Percentiles rank a stretch among this genome's conserved stretches.
Conservation (phyloP, 2,888 invertebrate species). For the Nycteola revayana region DNA sequence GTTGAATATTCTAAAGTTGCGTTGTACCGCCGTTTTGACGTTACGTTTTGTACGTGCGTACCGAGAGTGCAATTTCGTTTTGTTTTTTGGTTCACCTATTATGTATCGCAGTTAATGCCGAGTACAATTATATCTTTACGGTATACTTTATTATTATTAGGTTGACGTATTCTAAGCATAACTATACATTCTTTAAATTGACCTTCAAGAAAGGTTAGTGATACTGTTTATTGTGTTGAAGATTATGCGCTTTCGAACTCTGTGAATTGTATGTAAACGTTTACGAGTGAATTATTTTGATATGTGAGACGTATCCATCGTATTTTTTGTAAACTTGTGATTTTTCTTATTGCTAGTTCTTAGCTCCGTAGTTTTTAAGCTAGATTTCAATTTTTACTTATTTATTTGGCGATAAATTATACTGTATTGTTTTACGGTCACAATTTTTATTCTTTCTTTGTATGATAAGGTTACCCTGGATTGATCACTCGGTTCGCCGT, state of each 20-base stretch:
- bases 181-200: slow-evolving; percentile 81
- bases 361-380: slow-evolving; percentile 75
- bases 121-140: slow-evolving; percentile 69
- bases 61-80: slow-evolving; percentile 65
- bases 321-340: slow-evolving; percentile 64
- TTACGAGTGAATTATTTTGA: slow-evolving; percentile 57
- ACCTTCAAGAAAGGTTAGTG: slow-evolving; percentile 81
- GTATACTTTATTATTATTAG: slow-evolving; percentile 64
- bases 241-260: slow-evolving; percentile 62
- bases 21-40: slow-evolving; percentile 52
- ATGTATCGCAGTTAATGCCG: slow-evolving; percentile 63
- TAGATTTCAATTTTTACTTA: slow-evolving; percentile 65
- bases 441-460: slow-evolving; percentile 45
- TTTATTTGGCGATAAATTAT: slow-evolving; percentile 58
- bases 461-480: slow-evolving; percentile 18
- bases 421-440: slow-evolving; percentile 57
- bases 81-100: slow-evolving; percentile 47
- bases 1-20: slow-evolving; percentile 72
- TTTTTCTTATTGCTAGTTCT: slow-evolving; percentile 73
- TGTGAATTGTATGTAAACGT: slow-evolving; percentile 54
- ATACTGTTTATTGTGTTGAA: slow-evolving; percentile 73
- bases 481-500: slow-evolving; percentile 12
- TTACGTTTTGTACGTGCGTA: slow-evolving; percentile 52
- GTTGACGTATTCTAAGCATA: slow-evolving; percentile 75
- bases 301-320: slow-evolving; percentile 62